Base-by-base conservation (phyloP, 2,113 vertebrate genomes). In the Aptenodytes patagonicus region DNA sequence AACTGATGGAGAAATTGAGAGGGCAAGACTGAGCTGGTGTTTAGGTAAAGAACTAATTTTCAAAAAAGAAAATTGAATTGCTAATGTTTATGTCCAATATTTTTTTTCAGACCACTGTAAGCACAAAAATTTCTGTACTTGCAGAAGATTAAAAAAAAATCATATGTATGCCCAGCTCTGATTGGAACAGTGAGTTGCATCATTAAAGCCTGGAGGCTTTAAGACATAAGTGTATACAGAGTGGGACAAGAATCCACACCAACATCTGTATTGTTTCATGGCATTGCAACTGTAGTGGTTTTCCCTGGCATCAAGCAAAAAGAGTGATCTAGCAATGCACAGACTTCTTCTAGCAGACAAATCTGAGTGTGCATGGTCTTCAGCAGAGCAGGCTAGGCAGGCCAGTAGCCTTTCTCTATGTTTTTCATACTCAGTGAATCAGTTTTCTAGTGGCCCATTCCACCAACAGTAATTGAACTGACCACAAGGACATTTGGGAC, bases 191-290 rank as follows among this genome's bases (percentile, higher is more conserved):
- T 19, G 49, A 62, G 2, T 4, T 77, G 20, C 42, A 81, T 26
- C 3, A 28, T 72, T 69, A 40, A 83, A 83, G 7, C 9, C 13
- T 46, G 42, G 11, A 76, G 24, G 4, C 17, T 71, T 17, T 68
- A 68, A 71, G 25, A 38, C 15, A 14, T 16, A 78, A 64, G 9
- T 31, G 5, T n/a, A 36, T 83, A 4, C 6, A 76, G 38, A 36
- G 7, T 25, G 14, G 22, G 17, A 54, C 6, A 54, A 79, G 42
- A 82, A 52, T 36, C 11, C 1, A 0, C 7, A 34, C 3, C 19
- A 46, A 18, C 7, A 40, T 54, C 52, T 38, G 34, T 12, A 34
- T 66, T 6, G 6, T 83, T 85, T 88, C 4, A 51, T 46, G 3
- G 10, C 32, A 28, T 83, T 82, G 32, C 16, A 58, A 22, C 12